These are phyloP conservation scores for Malthinus seriepunctatus DNA, from an alignment of 2,888 invertebrate species.

Conservation along the genomic window DNA sequence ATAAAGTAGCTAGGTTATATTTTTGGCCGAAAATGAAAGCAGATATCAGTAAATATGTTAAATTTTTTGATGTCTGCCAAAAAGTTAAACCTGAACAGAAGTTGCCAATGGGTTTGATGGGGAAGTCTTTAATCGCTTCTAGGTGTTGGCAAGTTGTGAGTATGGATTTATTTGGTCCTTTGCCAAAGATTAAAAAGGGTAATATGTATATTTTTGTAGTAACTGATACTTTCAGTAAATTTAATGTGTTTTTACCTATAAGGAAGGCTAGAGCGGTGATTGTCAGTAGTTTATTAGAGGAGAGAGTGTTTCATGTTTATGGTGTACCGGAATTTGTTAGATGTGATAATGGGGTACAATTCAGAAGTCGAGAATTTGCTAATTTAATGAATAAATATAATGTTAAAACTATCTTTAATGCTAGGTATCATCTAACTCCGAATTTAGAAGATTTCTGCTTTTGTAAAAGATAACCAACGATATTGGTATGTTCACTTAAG, in stretches of 20 bases:
- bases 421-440: constrained; percentile 23
- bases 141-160: constrained; percentile 17
- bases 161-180: constrained; percentile 18
- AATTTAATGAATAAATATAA: constrained; percentile 6
- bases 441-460: constrained; percentile 20
- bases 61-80: no score
- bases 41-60: constrained; percentile 19
- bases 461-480: constrained; percentile 19
- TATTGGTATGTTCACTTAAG: constrained; percentile 18
- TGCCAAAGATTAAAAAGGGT: constrained; percentile 11
- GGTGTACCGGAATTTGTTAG: constrained; percentile 21
- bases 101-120: no score
- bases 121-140: no score
- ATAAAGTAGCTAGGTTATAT: constrained; percentile 18
- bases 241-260: constrained; percentile 15
- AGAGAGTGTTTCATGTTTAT: constrained; percentile 26
- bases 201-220: constrained; percentile 23
- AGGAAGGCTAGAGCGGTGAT: constrained; percentile 10
- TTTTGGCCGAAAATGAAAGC: constrained; percentile 36
- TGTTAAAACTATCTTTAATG: constrained; percentile 12
- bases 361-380: constrained; percentile 14
- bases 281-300: constrained; percentile 17
- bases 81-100: no score
- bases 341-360: constrained; percentile 29
- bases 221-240: constrained; percentile 11